Evolutionary conservation across 2,888 invertebrate species (phyloP).

Genomic region (Cryptosula pallasiana): DNA sequence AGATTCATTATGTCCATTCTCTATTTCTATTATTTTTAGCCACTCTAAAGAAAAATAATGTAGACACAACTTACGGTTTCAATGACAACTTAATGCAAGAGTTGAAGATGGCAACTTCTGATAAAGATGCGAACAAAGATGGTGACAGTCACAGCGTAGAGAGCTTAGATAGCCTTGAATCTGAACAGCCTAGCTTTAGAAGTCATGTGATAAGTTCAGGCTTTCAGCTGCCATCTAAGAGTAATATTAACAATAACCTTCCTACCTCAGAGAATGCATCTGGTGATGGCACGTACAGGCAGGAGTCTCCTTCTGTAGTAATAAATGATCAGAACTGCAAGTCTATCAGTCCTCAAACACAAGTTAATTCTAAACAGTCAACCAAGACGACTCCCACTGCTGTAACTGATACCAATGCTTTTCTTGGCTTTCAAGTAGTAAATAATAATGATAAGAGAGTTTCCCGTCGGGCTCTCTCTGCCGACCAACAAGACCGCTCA

Average conservation of each 20-base stretch:
- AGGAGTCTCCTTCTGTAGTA: conserved; percentile 11
- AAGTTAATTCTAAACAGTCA: neutral
- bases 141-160: neutral
- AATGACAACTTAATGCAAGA: conserved; percentile 8
- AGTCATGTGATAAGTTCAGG: conserved; percentile 17
- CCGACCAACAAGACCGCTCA: too few relatives aligned
- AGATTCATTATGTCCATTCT: too few relatives aligned
- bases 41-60: neutral
- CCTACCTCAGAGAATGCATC: neutral
- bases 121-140: neutral
- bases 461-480: neutral
- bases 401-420: neutral
- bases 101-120: neutral
- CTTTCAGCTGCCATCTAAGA: neutral
- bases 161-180: conserved; percentile 7
- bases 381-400: neutral
- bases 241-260: conserved; percentile 11
- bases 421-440: conserved; percentile 13
- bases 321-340: neutral
- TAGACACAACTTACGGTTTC: neutral
- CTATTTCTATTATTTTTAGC: neutral
- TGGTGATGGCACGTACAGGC: conserved; percentile 11
- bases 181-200: conserved; percentile 14
- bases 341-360: neutral
- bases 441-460: neutral